Evolutionary conservation across 2,113 vertebrate genomes (phyloP).

Genomic region (Bubalus kerabau): DNA sequence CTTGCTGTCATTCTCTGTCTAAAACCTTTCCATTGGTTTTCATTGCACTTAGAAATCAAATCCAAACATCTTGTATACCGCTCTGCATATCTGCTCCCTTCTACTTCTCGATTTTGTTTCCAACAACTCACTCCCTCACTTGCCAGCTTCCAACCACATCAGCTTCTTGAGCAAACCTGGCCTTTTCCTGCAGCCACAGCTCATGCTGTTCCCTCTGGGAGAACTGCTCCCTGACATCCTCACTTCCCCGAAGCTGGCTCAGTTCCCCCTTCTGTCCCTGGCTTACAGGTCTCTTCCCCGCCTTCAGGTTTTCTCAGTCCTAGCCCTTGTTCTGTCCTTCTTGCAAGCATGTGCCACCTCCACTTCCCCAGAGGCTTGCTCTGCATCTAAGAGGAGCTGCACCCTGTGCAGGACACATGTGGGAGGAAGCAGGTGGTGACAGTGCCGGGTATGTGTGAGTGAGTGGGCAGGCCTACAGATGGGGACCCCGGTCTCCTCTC

Average conservation of each 20-base stretch:
- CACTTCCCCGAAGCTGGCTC: background rate
- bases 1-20: background rate
- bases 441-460: background rate
- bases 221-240: too few species aligned
- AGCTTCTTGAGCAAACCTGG: background rate
- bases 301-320: background rate
- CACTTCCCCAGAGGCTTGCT: background rate
- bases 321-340: background rate
- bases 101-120: background rate
- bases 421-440: background rate
- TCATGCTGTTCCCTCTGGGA: background rate
- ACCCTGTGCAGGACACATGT: too few species aligned
- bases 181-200: background rate
- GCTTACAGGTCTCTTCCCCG: background rate
- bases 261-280: background rate
- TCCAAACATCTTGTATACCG: background rate
- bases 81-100: background rate
- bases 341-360: background rate
- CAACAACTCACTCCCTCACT: background rate
- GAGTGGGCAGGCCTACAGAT: background rate
- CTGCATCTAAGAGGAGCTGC: background rate
- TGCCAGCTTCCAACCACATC: background rate
- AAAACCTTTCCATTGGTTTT: background rate
- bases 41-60: background rate
- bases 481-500: background rate